Base-by-base conservation (phyloP, 2,113 vertebrate genomes). In the Genyomyrus donnyi region DNA sequence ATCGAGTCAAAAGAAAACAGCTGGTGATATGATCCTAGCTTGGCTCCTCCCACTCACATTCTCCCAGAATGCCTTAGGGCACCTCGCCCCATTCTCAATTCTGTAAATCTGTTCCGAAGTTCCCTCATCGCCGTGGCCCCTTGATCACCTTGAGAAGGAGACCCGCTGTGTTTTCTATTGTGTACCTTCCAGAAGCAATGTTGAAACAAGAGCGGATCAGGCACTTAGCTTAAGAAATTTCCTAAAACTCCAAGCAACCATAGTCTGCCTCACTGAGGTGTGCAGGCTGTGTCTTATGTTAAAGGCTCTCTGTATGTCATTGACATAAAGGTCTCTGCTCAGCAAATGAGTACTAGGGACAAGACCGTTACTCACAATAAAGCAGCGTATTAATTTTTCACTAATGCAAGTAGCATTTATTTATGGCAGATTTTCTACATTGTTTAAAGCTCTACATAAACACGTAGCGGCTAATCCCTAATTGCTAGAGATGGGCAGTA, bases 1-100 rank as follows among this genome's bases (percentile, higher is more conserved):
- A 85, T 2, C 19, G 11, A 48, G n/a, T 49, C 21, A 85, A 85
- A 49, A 85, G 39, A 80, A 85, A 85, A 49, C 45, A 85, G 39
- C 45, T 85, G 83, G 39, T 15, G 46, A 85, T n/a, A 85, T 46
- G 39, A 85, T 85, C 24, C 46, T 49, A 85, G 45, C 45, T 85
- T 13, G 42, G 19, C 83, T 48, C 46, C 83, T n/a, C 42, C 42
- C 83, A 85, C 24, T 27, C 19, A 85, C 21, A 46, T 49, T 85
- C 17, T 46, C 83, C 83, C 83, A 85, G 42, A 49, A 85, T 85
- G 83, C 83, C 83, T 85, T 85, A 42, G 83, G 83, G 42, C 11
- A 27, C 46, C 42, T 21, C 83, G 6, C 74, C 74, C 74, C 35
- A 42, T 80, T 80, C 21, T 49, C 45, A 48, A 6, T 49, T 85